Evolutionary conservation across 2,888 invertebrate genomes (phyloP).

Genomic region (Hypomecis atomaria): DNA sequence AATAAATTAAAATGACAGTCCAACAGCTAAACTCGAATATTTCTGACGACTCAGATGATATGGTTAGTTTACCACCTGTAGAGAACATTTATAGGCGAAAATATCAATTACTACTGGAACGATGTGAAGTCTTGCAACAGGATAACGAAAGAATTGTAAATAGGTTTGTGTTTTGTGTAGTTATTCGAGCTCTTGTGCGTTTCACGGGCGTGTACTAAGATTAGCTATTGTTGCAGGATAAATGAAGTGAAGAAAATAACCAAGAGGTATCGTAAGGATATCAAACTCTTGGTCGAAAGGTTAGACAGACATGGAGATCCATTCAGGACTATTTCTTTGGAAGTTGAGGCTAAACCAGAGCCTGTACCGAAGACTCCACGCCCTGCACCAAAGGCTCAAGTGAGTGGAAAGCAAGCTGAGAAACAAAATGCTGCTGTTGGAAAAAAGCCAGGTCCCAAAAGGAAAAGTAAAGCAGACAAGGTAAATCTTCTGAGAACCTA

Average conservation of each 20-base stretch:
- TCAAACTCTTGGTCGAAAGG: conserved; percentile 87
- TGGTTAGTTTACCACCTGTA: conserved; percentile 84
- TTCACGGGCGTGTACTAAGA: conserved; percentile 42
- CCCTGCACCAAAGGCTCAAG: conserved; percentile 58
- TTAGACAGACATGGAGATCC: conserved; percentile 89
- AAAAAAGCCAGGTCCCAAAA: conserved; percentile 78
- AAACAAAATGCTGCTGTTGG: conserved; percentile 63
- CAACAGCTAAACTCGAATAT: conserved; percentile 81
- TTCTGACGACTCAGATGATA: conserved; percentile 84
- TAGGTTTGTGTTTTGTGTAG: conserved; percentile 74
- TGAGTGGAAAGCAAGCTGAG: conserved; percentile 61
- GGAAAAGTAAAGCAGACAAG: conserved; percentile 87
- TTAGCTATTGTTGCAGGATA: conserved; percentile 79
- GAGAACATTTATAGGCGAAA: conserved; percentile 89
- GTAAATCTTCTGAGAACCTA: conserved; percentile 47
- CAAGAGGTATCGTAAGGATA: conserved; percentile 87
- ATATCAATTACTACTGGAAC: conserved; percentile 88
- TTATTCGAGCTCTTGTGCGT: conserved; percentile 44
- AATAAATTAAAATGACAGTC: conserved; percentile 85
- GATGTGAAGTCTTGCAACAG: conserved; percentile 91
- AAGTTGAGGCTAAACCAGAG: conserved; percentile 79
- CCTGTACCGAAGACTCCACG: conserved; percentile 57
- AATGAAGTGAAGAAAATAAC: conserved; percentile 89
- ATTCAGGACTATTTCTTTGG: conserved; percentile 86
- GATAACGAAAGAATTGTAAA: conserved; percentile 90